Evolutionary conservation across 1,140 invertebrate genomes (phyloP).

Genomic region (Mya arenaria): DNA sequence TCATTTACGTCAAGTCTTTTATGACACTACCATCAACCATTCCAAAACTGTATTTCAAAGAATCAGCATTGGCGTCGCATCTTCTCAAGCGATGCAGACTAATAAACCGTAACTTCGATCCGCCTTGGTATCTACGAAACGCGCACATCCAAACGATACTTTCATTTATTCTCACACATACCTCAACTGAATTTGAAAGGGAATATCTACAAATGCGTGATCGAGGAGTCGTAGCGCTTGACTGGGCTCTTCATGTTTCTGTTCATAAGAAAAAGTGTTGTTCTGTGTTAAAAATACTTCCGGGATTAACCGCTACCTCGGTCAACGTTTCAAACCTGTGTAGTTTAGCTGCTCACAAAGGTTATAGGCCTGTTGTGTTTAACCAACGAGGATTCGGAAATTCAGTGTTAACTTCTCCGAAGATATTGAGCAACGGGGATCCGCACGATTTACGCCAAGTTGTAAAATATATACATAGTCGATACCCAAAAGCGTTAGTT

Average conservation of each 20-base stretch:
- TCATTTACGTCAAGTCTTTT: constrained; percentile 64
- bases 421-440: constrained; percentile 74
- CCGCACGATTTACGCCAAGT: constrained; percentile 71
- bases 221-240: constrained; percentile 73
- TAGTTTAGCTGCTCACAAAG: constrained; percentile 62
- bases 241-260: constrained; percentile 70
- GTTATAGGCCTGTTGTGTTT: constrained; percentile 73
- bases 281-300: constrained; percentile 70
- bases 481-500: constrained; percentile 66
- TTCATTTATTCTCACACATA: constrained; percentile 57
- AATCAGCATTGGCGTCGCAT: constrained; percentile 71
- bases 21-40: constrained; percentile 56
- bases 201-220: constrained; percentile 75
- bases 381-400: constrained; percentile 73
- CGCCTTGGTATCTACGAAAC: constrained; percentile 66
- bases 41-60: constrained; percentile 71
- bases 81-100: constrained; percentile 67
- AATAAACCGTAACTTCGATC: constrained; percentile 62
- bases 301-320: constrained; percentile 67
- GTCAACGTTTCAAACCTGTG: constrained; percentile 57
- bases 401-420: constrained; percentile 70
- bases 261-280: constrained; percentile 60
- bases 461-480: constrained; percentile 69
- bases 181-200: constrained; percentile 58
- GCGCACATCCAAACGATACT: constrained; percentile 73